Evolutionary conservation across 2,888 invertebrate species (phyloP).

Genomic region (Heterodera filipjevi): DNA sequence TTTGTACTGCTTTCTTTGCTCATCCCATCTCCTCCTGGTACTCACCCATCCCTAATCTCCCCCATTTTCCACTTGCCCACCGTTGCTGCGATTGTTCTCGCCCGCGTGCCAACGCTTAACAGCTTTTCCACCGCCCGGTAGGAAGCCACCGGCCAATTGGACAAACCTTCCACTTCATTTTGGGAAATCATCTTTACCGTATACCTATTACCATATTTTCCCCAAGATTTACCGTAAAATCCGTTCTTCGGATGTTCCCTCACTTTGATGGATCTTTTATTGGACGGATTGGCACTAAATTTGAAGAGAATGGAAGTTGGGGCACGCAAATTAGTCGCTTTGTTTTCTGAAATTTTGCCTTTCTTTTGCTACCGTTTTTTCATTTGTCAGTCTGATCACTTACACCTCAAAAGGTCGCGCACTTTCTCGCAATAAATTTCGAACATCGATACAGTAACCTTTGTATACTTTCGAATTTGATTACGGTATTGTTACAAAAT

Average conservation of each 20-base stretch:
- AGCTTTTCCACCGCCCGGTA: conserved; percentile 69
- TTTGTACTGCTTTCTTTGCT: neutral
- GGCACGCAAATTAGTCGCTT: neutral
- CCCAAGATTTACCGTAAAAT: conserved; percentile 69
- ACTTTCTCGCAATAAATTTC: conserved; percentile 72
- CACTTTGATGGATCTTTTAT: conserved; percentile 68
- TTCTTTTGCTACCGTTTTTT: conserved; percentile 61
- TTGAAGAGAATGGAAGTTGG: neutral
- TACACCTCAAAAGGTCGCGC: conserved; percentile 50
- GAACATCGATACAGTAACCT: conserved; percentile 71
- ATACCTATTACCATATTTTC: neutral
- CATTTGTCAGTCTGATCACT: conserved; percentile 16
- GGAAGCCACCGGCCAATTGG: conserved; percentile 54
- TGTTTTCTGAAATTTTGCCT: neutral
- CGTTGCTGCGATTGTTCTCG: conserved; percentile 71
- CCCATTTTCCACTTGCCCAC: neutral
- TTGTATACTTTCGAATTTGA: conserved; percentile 44
- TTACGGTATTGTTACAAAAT: conserved; percentile 29
- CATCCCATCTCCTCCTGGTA: neutral
- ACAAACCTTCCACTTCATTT: conserved; percentile 69
- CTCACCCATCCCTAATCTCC: neutral
- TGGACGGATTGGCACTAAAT: neutral
- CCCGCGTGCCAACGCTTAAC: conserved; percentile 71
- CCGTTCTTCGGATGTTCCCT: conserved; percentile 71
- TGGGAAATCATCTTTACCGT: neutral